Evolutionary conservation across 2,113 vertebrate species (phyloP).

Genomic region (human (Homo sapiens)): GRCh38 chr21:16167501-16168000

Average conservation of each 20-base stretch:
- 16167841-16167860: background rate
- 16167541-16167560: background rate
- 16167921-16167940: background rate
- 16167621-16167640: background rate
- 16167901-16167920: slow-evolving; percentile 10
- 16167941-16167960: background rate
- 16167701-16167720: background rate
- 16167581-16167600: slow-evolving; percentile 13
- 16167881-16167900: background rate
- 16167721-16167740: background rate
- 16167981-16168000: background rate
- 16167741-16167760: background rate
- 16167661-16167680: background rate
- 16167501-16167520: background rate
- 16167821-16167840: background rate
- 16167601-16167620: background rate
- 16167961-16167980: background rate
- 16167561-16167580: background rate
- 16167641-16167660: background rate
- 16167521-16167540: background rate
- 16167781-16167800: background rate
- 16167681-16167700: background rate
- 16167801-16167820: background rate
- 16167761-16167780: background rate
- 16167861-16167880: background rate